phyloP scores from a whole-genome alignment of 2,797 vertebrate species.

The Sphenopsis melanotis region DNA sequence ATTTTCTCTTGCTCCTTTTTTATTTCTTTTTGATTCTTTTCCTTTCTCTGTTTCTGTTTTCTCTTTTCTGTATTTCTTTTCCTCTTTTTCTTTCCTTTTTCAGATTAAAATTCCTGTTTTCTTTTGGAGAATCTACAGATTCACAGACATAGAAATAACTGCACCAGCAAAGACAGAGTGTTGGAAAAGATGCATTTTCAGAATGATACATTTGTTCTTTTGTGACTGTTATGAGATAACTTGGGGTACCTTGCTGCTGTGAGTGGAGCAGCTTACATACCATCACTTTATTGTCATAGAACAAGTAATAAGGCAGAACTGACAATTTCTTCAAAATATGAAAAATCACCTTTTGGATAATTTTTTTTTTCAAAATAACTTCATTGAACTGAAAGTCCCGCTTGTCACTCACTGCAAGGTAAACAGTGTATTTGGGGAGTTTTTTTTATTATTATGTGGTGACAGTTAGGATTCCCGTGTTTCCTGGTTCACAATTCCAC shows the following conservation, averaged over 20 bases:
- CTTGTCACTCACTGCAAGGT: neutral
- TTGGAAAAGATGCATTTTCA: neutral
- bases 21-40: neutral
- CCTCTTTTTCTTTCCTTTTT: neutral
- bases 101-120: neutral
- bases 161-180: neutral
- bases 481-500: neutral
- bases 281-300: neutral
- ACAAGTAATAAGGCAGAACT: neutral
- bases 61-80: neutral
- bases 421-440: neutral
- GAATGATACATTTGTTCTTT: neutral
- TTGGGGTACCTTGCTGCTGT: neutral
- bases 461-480: neutral
- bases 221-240: neutral
- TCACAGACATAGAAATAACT: neutral
- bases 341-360: neutral
- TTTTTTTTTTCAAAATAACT: neutral
- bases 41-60: neutral
- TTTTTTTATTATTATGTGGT: neutral
- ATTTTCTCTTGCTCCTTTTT: accelerated
- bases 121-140: neutral
- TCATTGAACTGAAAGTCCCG: neutral
- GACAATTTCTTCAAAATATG: neutral
- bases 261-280: neutral